Conservation (phyloP, 2,888 invertebrate species). For the Agrilus mali region DNA sequence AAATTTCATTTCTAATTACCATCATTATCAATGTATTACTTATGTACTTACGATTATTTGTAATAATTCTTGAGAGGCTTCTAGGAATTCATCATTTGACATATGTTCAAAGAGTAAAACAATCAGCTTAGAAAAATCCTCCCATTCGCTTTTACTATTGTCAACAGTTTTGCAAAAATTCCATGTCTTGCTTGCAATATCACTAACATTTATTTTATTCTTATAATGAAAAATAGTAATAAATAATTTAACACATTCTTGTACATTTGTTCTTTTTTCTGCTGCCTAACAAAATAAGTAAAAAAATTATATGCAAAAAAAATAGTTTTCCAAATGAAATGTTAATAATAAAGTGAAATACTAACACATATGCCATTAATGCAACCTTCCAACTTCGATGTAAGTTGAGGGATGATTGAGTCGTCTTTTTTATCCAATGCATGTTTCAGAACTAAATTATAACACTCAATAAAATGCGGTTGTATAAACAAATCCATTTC, state of each 20-base stretch:
- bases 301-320: no score
- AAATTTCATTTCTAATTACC: no score
- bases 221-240: conserved; percentile 14
- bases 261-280: conserved; percentile 10
- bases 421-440: conserved; percentile 6
- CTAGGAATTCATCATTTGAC: conserved; percentile 23
- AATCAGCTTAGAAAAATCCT: conserved; percentile 24
- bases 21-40: no score
- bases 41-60: conserved; percentile 20
- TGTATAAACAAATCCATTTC: neutral
- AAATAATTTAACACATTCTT: conserved; percentile 21
- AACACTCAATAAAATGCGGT: conserved; percentile 7
- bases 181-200: conserved; percentile 21
- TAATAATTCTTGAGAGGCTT: conserved; percentile 21
- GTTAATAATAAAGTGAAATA: neutral
- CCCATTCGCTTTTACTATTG: conserved; percentile 10
- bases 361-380: conserved; percentile 11
- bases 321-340: neutral
- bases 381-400: conserved; percentile 8
- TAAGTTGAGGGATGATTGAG: conserved; percentile 8
- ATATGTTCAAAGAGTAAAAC: conserved; percentile 23
- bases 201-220: conserved; percentile 9
- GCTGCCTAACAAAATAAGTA: no score
- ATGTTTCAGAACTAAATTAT: conserved; percentile 13
- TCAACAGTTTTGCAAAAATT: conserved; percentile 20